Base-by-base conservation (phyloP, 2,888 invertebrate genomes). In the Microchrysa polita region DNA sequence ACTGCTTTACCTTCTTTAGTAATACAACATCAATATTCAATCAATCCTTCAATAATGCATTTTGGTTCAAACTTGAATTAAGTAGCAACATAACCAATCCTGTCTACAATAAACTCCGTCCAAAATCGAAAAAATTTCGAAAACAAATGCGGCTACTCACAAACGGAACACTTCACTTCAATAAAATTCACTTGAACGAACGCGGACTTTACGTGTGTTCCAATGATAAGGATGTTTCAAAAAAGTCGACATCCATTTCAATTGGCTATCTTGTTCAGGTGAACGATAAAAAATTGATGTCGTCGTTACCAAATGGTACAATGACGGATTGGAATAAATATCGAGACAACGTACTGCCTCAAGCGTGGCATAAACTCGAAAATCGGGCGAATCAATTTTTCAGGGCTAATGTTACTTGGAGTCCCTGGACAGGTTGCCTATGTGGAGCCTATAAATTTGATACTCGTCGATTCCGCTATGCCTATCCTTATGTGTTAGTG, bases 381-480 rank as follows among this genome's bases (percentile, higher is more conserved):
- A 55, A 57, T 57, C 20, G 71, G n/a, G 59, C 65, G 12, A 71
- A 60, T 18, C 63, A 73, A 42, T 57, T 63, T 12, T 69, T 61
- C 5, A 16, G 44, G 7, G n/a, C 73, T n/a, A 63, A 53, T 48
- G 23, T 73, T 9, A 53, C 18, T 16, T 75, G 75, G 75, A 63
- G 65, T 14, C 12, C 27, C 12, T 75, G 71, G 73, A 40, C 73
- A 1, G 20, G 20, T 34, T 75, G 75, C 20, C 40, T 75, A 34
- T 75, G 75, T 48, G 75, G 75, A 44, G n/a, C 59, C 1, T 40
- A 48, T 59, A 69, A 59, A 40, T 75, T 65, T 59, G 71, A 71
- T 52, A 61, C 73, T 1, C 55, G 61, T 16, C 42, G 71, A 16
- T 65, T 55, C 59, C 69, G 75, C 2, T 52, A 16, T 63, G 73